Evolutionary conservation across 2,113 vertebrate species (phyloP).

Genomic region (Gila orcuttii): DNA sequence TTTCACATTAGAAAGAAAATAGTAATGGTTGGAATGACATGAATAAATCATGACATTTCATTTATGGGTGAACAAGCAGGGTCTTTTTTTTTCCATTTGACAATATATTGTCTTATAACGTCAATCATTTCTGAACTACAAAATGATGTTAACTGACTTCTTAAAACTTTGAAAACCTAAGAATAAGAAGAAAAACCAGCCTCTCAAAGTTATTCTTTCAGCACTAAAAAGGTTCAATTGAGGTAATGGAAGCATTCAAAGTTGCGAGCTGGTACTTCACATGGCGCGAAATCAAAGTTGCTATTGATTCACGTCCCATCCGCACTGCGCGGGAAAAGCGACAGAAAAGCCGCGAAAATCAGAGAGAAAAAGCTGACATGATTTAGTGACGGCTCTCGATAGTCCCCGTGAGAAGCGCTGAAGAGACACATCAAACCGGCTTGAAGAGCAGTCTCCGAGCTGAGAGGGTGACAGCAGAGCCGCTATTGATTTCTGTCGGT

Average conservation of each 20-base stretch:
- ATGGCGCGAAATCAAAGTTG: conserved; percentile 38
- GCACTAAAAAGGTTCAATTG: conserved; percentile 10
- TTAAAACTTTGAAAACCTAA: background rate
- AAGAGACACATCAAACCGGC: conserved; percentile 23
- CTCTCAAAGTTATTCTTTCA: conserved; percentile 20
- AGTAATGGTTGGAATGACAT: background rate
- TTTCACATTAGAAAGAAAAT: background rate
- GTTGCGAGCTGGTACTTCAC: background rate
- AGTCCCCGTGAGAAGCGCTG: conserved; percentile 25
- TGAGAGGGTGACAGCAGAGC: conserved; percentile 48
- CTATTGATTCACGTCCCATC: conserved; percentile 19
- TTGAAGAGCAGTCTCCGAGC: conserved; percentile 6
- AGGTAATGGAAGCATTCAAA: conserved; percentile 21
- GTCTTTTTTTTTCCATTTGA: background rate
- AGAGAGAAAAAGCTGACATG: conserved; percentile 25
- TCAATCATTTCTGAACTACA: conserved; percentile 12
- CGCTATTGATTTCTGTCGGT: conserved; percentile 46
- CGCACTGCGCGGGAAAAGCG: conserved; percentile 26
- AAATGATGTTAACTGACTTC: background rate
- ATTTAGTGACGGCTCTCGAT: conserved; percentile 14
- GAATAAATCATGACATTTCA: conserved; percentile 4
- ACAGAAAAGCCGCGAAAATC: conserved; percentile 34
- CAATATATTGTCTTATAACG: background rate
- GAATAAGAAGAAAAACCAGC: background rate
- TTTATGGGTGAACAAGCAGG: background rate